phyloP scores from a whole-genome alignment of 2,888 invertebrate genomes.

The Scaptomyza tumidula region DNA sequence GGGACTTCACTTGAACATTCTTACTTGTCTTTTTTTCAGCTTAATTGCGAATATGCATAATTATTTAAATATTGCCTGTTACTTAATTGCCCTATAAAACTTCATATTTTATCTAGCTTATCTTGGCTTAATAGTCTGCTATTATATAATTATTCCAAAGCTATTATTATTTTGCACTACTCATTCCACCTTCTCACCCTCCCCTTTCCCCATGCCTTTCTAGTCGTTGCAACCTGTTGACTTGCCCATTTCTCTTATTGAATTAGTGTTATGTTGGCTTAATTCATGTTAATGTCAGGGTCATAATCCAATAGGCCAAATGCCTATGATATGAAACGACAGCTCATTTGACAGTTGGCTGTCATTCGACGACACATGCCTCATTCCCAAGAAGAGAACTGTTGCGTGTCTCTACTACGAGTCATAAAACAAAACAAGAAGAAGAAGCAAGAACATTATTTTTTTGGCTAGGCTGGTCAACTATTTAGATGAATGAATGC shows the following conservation, averaged over 20 bases:
- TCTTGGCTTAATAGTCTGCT: background rate
- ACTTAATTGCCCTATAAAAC: too few relatives aligned
- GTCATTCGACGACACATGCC: constrained; percentile 59
- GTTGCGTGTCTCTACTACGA: constrained; percentile 60
- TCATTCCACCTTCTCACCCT: too few relatives aligned
- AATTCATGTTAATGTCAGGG: constrained; percentile 62
- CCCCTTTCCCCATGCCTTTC: background rate
- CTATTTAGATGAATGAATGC: constrained; percentile 54
- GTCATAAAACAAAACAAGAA: constrained; percentile 6
- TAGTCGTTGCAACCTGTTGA: constrained; percentile 53
- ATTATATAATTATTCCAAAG: background rate
- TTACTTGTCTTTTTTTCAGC: too few relatives aligned
- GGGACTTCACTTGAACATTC: too few relatives aligned
- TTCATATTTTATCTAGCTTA: background rate
- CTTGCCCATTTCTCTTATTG: constrained; percentile 45
- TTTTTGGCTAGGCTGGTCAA: constrained; percentile 35
- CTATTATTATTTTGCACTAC: background rate
- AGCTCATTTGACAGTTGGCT: constrained; percentile 71
- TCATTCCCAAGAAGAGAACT: constrained; percentile 22
- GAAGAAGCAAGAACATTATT: constrained; percentile 8
- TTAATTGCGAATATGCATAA: too few relatives aligned
- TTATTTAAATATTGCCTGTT: too few relatives aligned
- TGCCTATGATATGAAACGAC: constrained; percentile 46
- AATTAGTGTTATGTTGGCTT: constrained; percentile 42
- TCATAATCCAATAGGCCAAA: constrained; percentile 60